phyloP scores from a whole-genome alignment of 2,888 invertebrate species.

The Brachyopa scutellaris region DNA sequence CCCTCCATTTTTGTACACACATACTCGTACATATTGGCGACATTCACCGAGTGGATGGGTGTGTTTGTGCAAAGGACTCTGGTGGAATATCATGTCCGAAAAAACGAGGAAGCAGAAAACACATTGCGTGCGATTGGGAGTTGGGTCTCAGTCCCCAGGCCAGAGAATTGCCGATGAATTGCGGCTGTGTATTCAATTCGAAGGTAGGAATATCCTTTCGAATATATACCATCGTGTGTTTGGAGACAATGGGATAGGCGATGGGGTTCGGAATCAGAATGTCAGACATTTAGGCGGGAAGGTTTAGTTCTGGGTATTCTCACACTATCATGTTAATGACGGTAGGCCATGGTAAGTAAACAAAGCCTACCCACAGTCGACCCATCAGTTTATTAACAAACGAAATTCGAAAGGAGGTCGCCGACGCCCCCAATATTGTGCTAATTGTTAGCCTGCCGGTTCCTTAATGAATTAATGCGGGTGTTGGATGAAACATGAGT shows the following conservation, averaged over 20 bases:
- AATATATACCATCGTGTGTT: slow-evolving; percentile 20
- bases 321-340: slow-evolving; percentile 66
- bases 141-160: not conserved
- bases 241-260: slow-evolving; percentile 9
- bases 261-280: slow-evolving; percentile 46
- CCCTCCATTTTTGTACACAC: slow-evolving; percentile 36
- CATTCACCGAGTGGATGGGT: slow-evolving; percentile 22
- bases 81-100: slow-evolving; percentile 6
- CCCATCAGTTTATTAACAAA: slow-evolving; percentile 56
- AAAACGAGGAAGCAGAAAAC: slow-evolving; percentile 19
- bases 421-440: too few species aligned
- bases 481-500: too few species aligned
- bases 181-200: slow-evolving; percentile 53
- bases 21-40: too few species aligned
- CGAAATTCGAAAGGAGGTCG: slow-evolving; percentile 11
- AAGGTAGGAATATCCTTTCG: slow-evolving; percentile 39
- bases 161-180: slow-evolving; percentile 38
- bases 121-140: slow-evolving; percentile 48
- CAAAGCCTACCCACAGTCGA: not conserved
- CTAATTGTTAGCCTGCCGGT: too few species aligned
- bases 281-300: slow-evolving; percentile 62
- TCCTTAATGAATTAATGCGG: too few species aligned
- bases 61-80: slow-evolving; percentile 42
- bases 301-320: slow-evolving; percentile 65
- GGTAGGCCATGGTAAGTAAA: slow-evolving; percentile 39